phyloP scores from a whole-genome alignment of 2,797 vertebrate genomes.

The Hippocampus kuda region DNA sequence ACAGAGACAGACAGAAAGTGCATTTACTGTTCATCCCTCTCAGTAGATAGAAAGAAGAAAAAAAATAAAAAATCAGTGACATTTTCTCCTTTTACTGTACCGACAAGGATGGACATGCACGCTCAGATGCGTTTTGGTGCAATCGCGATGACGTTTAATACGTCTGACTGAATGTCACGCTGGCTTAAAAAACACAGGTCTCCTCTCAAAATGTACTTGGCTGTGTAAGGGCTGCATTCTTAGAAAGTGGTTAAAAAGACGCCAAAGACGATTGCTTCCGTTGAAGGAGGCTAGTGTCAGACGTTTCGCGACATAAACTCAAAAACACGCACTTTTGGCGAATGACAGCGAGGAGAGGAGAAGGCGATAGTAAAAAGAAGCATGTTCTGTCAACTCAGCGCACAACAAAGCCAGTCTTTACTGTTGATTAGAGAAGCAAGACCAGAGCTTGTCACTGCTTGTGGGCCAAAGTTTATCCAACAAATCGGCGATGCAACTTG shows the following conservation, averaged over 20 bases:
- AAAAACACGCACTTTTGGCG: constrained; percentile 8
- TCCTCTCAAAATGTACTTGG: not conserved
- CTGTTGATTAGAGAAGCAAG: constrained; percentile 48
- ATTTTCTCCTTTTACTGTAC: constrained; percentile 23
- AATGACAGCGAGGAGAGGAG: constrained; percentile 39
- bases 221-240: constrained; percentile 7
- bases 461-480: constrained; percentile 36
- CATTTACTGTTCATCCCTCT: constrained; percentile 5
- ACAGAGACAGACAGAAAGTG: constrained; percentile 5
- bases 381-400: constrained; percentile 8
- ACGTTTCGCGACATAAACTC: not conserved
- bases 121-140: constrained; percentile 17
- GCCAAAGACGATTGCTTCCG: not conserved
- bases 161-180: constrained; percentile 12
- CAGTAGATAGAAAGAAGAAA: not conserved
- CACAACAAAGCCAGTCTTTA: constrained; percentile 34
- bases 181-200: constrained; percentile 14
- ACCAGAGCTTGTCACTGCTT: constrained; percentile 49
- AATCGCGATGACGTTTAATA: constrained; percentile 9
- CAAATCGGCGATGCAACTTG: constrained; percentile 44
- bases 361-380: constrained; percentile 19
- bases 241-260: constrained; percentile 11
- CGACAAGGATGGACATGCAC: constrained; percentile 23
- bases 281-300: not conserved
- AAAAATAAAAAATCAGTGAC: constrained; percentile 25